phyloP scores from a whole-genome alignment of 1,140 invertebrate genomes.

The Saccostrea echinata region DNA sequence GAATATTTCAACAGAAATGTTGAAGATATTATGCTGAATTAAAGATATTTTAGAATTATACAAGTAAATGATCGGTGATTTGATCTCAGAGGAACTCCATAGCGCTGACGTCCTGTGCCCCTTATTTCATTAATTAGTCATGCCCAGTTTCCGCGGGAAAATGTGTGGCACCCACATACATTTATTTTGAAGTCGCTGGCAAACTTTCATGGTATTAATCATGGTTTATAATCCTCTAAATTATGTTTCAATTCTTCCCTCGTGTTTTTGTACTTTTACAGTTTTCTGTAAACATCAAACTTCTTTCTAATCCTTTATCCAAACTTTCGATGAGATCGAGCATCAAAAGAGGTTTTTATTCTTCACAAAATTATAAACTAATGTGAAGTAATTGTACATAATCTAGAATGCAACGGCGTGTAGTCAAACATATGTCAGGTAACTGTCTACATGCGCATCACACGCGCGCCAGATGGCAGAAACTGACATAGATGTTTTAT shows the following conservation, averaged over 20 bases:
- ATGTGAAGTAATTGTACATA: slow-evolving; percentile 5
- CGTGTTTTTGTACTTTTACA: neutral
- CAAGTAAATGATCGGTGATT: slow-evolving; percentile 2
- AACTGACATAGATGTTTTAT: slow-evolving; percentile 32
- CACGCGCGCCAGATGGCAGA: slow-evolving; percentile 29
- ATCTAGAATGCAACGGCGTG: neutral
- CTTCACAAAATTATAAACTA: neutral
- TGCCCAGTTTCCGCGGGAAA: neutral
- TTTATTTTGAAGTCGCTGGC: neutral
- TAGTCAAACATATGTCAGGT: slow-evolving; percentile 25
- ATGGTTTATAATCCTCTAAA: neutral
- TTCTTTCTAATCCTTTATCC: neutral
- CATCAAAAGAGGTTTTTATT: neutral
- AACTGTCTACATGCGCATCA: slow-evolving; percentile 1
- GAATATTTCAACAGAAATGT: slow-evolving; percentile 34
- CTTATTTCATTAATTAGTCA: slow-evolving; percentile 18
- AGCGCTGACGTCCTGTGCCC: neutral
- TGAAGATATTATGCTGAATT: slow-evolving; percentile 29
- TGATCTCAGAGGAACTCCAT: neutral
- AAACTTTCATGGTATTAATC: neutral
- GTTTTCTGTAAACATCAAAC: slow-evolving; percentile 7
- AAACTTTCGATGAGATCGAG: neutral
- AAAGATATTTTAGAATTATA: slow-evolving; percentile 25
- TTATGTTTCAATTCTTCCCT: neutral
- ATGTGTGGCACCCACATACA: slow-evolving; percentile 6